Percentiles rank a stretch among this genome's conserved stretches.
Conservation (phyloP, 2,888 invertebrate species). For the Nesidiocoris tenuis region DNA sequence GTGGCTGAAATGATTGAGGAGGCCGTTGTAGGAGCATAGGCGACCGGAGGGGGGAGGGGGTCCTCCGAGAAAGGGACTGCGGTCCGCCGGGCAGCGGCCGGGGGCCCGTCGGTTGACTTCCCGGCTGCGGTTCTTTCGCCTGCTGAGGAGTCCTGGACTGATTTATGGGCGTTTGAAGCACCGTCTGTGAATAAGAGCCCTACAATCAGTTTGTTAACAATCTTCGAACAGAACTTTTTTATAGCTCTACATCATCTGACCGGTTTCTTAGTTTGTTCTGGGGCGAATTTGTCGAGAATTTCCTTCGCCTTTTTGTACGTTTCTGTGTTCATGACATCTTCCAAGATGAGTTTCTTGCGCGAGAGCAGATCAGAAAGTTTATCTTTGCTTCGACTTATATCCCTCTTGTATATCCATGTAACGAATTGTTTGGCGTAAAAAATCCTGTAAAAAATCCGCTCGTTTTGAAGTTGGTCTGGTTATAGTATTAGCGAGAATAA, state of each 20-base stretch:
- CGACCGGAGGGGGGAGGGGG: conserved; percentile 8
- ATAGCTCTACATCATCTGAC: background rate
- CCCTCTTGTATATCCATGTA: conserved; percentile 85
- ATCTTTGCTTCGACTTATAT: conserved; percentile 73
- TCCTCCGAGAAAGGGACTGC: background rate
- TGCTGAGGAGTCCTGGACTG: background rate
- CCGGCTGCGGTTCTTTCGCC: background rate
- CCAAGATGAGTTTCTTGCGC: conserved; percentile 85
- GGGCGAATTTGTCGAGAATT: conserved; percentile 83
- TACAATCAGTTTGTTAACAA: no score
- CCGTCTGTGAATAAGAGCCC: background rate
- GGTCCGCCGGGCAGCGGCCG: background rate
- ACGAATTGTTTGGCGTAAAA: conserved; percentile 74
- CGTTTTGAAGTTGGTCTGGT: no score
- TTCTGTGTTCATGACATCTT: conserved; percentile 96
- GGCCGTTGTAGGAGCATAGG: conserved; percentile 18
- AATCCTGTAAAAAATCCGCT: conserved; percentile 67
- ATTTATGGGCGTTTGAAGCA: conserved; percentile 1
- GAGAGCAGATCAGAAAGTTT: conserved; percentile 69
- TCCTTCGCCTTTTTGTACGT: conserved; percentile 93
- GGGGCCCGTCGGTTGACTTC: background rate
- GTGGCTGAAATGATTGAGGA: background rate
- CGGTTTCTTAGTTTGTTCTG: conserved; percentile 58
- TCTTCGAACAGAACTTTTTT: background rate
- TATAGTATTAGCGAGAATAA: background rate